These are phyloP conservation scores for Hoplostethus mediterraneus DNA, from an alignment of 2,797 vertebrate species.

Conservation along the genomic window DNA sequence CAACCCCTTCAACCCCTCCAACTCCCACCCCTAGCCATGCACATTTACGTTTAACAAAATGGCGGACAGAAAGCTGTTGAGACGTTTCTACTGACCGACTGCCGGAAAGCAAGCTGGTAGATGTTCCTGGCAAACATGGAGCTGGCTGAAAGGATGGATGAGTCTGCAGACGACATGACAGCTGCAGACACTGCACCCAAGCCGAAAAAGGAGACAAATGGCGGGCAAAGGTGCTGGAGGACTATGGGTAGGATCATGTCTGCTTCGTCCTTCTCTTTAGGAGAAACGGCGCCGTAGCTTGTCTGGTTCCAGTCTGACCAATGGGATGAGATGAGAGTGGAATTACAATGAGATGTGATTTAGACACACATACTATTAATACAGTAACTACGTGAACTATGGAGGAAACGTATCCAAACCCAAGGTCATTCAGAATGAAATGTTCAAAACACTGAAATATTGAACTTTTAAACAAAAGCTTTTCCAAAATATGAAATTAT, in stretches of 20 bases:
- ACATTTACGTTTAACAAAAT: too few species aligned
- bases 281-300: slow-evolving; percentile 85
- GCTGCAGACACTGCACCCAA: slow-evolving; percentile 97
- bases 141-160: slow-evolving; percentile 97
- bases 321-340: too few species aligned
- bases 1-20: too few species aligned
- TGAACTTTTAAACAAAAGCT: not conserved
- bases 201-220: slow-evolving; percentile 96
- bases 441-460: not conserved
- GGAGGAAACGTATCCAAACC: not conserved
- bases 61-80: not conserved
- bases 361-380: not conserved
- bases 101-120: slow-evolving; percentile 95
- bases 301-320: slow-evolving; percentile 95
- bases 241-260: slow-evolving; percentile 99
- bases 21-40: too few species aligned
- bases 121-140: slow-evolving; percentile 99
- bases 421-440: not conserved
- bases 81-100: slow-evolving; percentile 87
- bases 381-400: not conserved
- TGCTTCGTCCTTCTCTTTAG: slow-evolving; percentile 88
- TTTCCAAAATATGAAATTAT: not conserved
- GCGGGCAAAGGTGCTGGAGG: slow-evolving; percentile 94
- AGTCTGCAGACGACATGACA: slow-evolving; percentile 98
- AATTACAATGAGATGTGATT: not conserved